These are phyloP conservation scores for Lucinisca nassula DNA, from an alignment of 2,888 invertebrate species.

Conservation along the genomic window DNA sequence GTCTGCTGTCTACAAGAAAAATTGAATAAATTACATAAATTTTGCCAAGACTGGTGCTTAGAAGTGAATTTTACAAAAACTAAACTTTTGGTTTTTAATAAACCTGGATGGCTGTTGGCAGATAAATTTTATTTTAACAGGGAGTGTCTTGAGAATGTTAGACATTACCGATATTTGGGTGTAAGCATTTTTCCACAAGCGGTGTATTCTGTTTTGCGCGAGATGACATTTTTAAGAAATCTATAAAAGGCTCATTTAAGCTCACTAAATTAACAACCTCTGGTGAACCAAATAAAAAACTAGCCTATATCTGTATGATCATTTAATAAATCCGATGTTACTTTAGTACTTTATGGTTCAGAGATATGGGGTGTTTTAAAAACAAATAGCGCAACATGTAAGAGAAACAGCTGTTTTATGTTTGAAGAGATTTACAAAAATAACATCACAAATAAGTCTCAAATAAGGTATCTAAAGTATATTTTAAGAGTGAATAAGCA, in stretches of 20 bases:
- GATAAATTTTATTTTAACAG: not conserved
- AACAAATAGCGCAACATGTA: not conserved
- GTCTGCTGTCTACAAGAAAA: not conserved
- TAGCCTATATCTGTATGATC: not conserved
- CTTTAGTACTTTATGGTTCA: not conserved
- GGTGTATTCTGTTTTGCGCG: not conserved
- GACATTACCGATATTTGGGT: not conserved
- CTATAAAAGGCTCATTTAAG: not conserved
- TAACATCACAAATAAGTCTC: not conserved
- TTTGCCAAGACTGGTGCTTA: not conserved
- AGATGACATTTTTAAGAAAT: constrained; percentile 3
- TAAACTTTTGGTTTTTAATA: not conserved
- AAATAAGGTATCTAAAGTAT: not conserved
- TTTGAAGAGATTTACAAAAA: not conserved
- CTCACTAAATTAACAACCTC: not conserved
- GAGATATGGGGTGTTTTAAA: not conserved
- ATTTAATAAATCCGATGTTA: not conserved
- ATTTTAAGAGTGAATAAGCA: not conserved
- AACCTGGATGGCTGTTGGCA: not conserved
- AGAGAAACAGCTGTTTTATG: not conserved
- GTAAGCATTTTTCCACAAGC: not conserved
- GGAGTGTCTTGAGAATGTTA: not conserved
- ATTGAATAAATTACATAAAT: not conserved
- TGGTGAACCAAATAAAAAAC: not conserved
- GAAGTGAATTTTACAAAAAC: not conserved